A percentile compares a stretch with the other conserved stretches of the same genome.
phyloP scores from a whole-genome alignment of 2,797 vertebrate genomes.

The Cichlasoma orientale region DNA sequence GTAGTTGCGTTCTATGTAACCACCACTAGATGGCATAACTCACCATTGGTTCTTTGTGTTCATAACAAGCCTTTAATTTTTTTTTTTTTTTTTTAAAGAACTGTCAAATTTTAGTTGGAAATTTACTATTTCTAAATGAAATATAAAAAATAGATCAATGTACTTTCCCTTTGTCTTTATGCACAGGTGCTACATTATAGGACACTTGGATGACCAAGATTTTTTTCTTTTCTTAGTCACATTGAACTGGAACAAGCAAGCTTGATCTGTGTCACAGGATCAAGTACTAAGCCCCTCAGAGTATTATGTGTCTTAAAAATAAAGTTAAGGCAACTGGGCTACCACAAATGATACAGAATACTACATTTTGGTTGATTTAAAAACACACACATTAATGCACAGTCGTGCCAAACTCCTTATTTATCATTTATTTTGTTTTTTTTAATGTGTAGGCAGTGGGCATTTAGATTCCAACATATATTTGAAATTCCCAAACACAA shows the following conservation, averaged over 20 bases:
- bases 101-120: slow-evolving; percentile 9
- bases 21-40: slow-evolving; percentile 72
- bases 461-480: not conserved
- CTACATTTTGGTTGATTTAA: not conserved
- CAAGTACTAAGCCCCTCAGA: slow-evolving; percentile 24
- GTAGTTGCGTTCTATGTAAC: slow-evolving; percentile 34
- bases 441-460: not conserved
- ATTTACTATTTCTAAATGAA: slow-evolving; percentile 24
- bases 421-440: not conserved
- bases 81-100: slow-evolving; percentile 1
- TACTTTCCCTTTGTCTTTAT: slow-evolving; percentile 45
- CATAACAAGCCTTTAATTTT: slow-evolving; percentile 12
- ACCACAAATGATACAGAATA: not conserved
- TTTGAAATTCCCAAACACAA: not conserved
- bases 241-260: slow-evolving; percentile 29
- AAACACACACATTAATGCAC: not conserved
- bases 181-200: slow-evolving; percentile 57
- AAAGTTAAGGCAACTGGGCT: slow-evolving; percentile 8
- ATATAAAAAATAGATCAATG: slow-evolving; percentile 3
- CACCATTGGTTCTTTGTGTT: slow-evolving; percentile 55
- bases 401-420: not conserved
- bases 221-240: slow-evolving; percentile 15
- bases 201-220: slow-evolving; percentile 21
- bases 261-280: slow-evolving; percentile 8
- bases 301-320: slow-evolving; percentile 2